Evolutionary conservation across 2,113 vertebrate species (phyloP), one percentile per base, ranked within the genome.

Genomic region (Oreochromis spilurus): DNA sequence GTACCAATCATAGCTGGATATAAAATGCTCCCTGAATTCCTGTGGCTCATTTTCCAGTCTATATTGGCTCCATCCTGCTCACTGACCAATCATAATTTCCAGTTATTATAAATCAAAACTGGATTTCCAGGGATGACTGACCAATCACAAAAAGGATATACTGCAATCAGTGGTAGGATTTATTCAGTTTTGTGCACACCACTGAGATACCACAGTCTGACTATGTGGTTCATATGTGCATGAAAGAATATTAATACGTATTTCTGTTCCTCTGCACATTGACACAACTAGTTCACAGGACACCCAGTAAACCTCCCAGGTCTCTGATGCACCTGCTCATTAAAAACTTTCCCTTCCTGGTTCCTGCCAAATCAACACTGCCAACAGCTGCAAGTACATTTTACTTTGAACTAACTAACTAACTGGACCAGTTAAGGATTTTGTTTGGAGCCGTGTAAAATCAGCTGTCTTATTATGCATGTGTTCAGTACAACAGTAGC

Each of bases 1-100:
- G 26, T 50, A 84, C 86, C 86, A 87, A 88, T 88, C 65, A 89
- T 9, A 31, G 79, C 62, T n/a, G 86, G 90, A 91, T 89, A 90
- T 88, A 53, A 53, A 87, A 31, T 8, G 36, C 12, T 36, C 31
- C 7, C 34, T 13, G 82, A 83, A 77, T 82, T 82, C 31, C 2
- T n/a, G 36, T 50, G 58, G 65, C 72, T 82, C 31, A 31, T 58
- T 72, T 77, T 36, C 24, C 79, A 79, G 79, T 83, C 80, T 48
- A 19, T 5, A 7, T 5, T 29, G 48, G 36, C 12, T 53, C 72
- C 31, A n/a, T 62, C n/a, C 12, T 4, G 4, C 13, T 21, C 52
- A 21, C 9, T 5, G 55, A 13, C 84, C 91, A 84, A 90, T 90
- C 83, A 87, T 3, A 3, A 17, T 29, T 13, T 43, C 3, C 50